Conservation (phyloP, 1,140 invertebrate species). For the Laupala kohalensis region DNA sequence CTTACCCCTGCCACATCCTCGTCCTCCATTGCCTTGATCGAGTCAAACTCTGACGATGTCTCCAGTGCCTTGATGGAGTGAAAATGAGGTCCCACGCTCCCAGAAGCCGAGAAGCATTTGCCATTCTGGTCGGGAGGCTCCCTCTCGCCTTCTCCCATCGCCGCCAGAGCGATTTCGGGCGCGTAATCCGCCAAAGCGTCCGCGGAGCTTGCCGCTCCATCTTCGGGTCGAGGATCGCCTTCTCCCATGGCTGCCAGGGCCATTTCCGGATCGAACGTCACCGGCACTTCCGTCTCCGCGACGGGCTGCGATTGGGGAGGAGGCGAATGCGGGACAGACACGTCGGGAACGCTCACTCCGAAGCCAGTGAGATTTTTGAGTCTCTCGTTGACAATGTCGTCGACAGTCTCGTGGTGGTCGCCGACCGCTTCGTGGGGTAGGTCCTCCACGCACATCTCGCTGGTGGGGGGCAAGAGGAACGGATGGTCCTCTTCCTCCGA, state of each 20-base stretch:
- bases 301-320: background rate
- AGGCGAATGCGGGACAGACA: background rate
- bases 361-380: slow-evolving; percentile 10
- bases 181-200: background rate
- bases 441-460: background rate
- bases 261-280: slow-evolving; percentile 7
- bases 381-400: slow-evolving; percentile 12
- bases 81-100: background rate
- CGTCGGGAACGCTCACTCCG: background rate
- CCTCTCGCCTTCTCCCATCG: slow-evolving; percentile 8
- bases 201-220: background rate
- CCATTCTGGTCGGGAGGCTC: background rate
- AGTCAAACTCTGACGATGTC: background rate
- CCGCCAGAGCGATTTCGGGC: slow-evolving; percentile 7
- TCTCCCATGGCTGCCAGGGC: slow-evolving; percentile 11
- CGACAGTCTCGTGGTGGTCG: slow-evolving; percentile 4
- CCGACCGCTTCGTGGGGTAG: background rate
- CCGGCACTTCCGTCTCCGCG: background rate
- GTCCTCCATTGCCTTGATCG: background rate
- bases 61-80: background rate
- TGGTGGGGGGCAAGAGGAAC: background rate
- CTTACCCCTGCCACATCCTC: too few relatives aligned
- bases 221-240: background rate
- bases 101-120: background rate
- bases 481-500: background rate